Evolutionary conservation across 2,113 vertebrate species (phyloP), one percentile per base, ranked within the genome.

Genomic region (Cheilinus undulatus): DNA sequence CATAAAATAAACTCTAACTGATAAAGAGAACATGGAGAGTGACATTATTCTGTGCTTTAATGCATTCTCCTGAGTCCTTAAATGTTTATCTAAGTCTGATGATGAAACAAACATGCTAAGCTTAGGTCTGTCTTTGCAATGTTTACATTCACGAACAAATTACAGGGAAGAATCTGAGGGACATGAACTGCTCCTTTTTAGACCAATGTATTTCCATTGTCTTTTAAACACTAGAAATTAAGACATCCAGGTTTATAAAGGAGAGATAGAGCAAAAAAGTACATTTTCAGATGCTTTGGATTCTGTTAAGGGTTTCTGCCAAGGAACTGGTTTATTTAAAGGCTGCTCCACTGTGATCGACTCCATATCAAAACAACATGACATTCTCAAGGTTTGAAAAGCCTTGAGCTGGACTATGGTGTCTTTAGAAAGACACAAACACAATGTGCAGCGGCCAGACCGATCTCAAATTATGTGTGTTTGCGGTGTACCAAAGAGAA

Each of bases 381-480:
- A 32, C 20, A 57, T 24, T 1, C 13, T 43, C 42, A 42, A 7
- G 5, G 7, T 12, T 4, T 10, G 22, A 10, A 7, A 26, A 10
- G 32, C 9, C 20, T 3, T 11, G 0, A 57, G 22, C 43, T 30
- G 4, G 22, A 75, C 36, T 53, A 26, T 45, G 3, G 24, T 42
- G 5, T 42, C n/a, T 67, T 43, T 13, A 40, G 27, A 15, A 14
- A 24, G 28, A 58, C 38, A 54, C 17, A 53, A 40, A 48, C 11
- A 17, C 38, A 67, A 14, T 23, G 19, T 46, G 45, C 17, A 34
- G 12, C n/a, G n/a, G 34, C 24, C 27, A 51, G 45, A 50, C 6
- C 13, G 7, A 36, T 19, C 22, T 43, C 60, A 7, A 60, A 76
- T 54, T 11, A 64, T 75, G 34, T 2, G 62, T 60, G 53, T 61